Conservation (phyloP, 1,140 invertebrate species). For the Plectrocnemia conspersa region DNA sequence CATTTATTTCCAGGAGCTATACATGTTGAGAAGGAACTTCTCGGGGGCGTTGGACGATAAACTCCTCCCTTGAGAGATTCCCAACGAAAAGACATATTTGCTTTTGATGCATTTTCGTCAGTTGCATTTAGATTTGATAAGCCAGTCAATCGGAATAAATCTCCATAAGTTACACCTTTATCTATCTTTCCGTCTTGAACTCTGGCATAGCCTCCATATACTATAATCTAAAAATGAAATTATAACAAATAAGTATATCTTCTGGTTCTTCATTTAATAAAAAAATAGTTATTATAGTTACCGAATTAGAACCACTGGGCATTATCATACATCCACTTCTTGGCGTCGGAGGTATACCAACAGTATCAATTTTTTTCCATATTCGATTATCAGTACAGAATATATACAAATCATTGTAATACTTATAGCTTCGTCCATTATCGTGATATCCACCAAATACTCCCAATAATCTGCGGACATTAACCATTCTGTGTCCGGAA, state of each 20-base stretch:
- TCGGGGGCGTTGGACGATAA: slow-evolving; percentile 21
- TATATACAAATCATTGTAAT: slow-evolving; percentile 82
- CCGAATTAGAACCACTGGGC: slow-evolving; percentile 43
- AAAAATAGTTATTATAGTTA: slow-evolving; percentile 32
- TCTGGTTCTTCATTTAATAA: background rate
- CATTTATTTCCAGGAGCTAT: slow-evolving; percentile 56
- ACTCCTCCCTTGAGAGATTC: slow-evolving; percentile 29
- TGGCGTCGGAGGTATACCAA: slow-evolving; percentile 62
- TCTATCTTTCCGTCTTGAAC: slow-evolving; percentile 75
- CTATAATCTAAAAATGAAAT: slow-evolving; percentile 52
- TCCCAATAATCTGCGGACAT: slow-evolving; percentile 69
- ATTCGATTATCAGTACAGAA: slow-evolving; percentile 77
- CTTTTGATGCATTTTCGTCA: slow-evolving; percentile 40
- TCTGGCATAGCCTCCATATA: slow-evolving; percentile 86
- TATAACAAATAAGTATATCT: background rate
- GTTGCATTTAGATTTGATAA: slow-evolving; percentile 56
- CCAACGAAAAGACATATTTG: slow-evolving; percentile 35
- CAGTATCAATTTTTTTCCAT: slow-evolving; percentile 72
- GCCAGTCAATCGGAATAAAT: slow-evolving; percentile 71
- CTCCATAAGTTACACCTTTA: slow-evolving; percentile 72
- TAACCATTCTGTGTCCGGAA: slow-evolving; percentile 87
- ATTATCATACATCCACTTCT: slow-evolving; percentile 51
- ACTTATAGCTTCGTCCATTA: slow-evolving; percentile 80
- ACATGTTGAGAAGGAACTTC: slow-evolving; percentile 30
- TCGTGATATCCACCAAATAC: slow-evolving; percentile 92